Evolutionary conservation across 2,888 invertebrate species (phyloP).

Genomic region (Uloborus plumipes): DNA sequence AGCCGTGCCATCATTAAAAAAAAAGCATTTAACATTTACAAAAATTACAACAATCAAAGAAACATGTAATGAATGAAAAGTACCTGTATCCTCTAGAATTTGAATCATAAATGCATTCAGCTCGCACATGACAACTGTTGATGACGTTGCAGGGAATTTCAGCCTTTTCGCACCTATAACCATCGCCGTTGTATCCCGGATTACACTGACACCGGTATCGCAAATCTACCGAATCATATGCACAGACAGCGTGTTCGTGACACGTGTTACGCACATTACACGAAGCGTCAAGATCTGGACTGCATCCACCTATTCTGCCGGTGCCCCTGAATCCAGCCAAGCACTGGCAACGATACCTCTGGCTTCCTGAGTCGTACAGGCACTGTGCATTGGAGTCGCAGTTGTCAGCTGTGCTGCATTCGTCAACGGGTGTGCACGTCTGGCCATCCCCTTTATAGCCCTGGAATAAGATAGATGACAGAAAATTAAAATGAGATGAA

Average conservation of each 20-base stretch:
- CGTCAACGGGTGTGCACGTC: slow-evolving; percentile 72
- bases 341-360: slow-evolving; percentile 72
- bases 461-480: not conserved
- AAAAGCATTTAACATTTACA: slow-evolving; percentile 19
- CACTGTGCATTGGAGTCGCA: slow-evolving; percentile 67
- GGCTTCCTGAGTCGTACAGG: slow-evolving; percentile 72
- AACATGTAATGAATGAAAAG: not conserved
- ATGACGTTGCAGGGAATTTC: slow-evolving; percentile 70
- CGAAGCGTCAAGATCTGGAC: slow-evolving; percentile 72
- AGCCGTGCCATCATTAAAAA: too few species aligned
- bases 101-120: slow-evolving; percentile 75
- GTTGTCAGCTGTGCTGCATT: slow-evolving; percentile 66
- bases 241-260: slow-evolving; percentile 85
- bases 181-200: slow-evolving; percentile 72
- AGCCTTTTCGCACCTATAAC: slow-evolving; percentile 68
- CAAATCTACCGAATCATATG: slow-evolving; percentile 73
- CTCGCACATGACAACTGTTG: slow-evolving; percentile 72
- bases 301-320: slow-evolving; percentile 68
- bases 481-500: not conserved
- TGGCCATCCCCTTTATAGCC: slow-evolving; percentile 78
- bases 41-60: slow-evolving; percentile 12
- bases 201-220: slow-evolving; percentile 72
- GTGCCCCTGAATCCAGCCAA: slow-evolving; percentile 72
- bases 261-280: slow-evolving; percentile 85
- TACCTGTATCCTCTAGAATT: slow-evolving; percentile 39